Percentiles rank a stretch among this genome's conserved stretches.
phyloP scores from a whole-genome alignment of 2,113 vertebrate genomes.

The Chionomys nivalis region DNA sequence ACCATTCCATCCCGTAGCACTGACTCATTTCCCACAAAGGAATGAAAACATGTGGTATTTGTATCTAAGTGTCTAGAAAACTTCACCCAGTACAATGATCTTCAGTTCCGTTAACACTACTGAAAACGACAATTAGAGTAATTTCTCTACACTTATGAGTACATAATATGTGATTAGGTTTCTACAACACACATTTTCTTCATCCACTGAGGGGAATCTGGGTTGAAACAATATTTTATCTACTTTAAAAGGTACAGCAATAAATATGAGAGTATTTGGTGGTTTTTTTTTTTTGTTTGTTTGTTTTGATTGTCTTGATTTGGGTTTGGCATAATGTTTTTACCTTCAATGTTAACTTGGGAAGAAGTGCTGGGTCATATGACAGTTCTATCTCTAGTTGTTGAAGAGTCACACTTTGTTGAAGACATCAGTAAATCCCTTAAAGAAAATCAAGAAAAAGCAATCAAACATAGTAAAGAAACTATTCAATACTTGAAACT shows the following conservation, averaged over 20 bases:
- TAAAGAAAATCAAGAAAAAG: too few relatives aligned
- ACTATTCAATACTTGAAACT: too few relatives aligned
- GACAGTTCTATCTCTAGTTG: neutral
- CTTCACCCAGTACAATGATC: neutral
- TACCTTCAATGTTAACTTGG: too few relatives aligned
- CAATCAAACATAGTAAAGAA: too few relatives aligned
- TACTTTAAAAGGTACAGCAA: neutral
- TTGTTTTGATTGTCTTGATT: too few relatives aligned
- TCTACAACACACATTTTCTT: neutral
- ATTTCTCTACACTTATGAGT: neutral
- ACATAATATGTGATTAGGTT: neutral
- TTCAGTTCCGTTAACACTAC: neutral
- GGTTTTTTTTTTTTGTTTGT: too few relatives aligned
- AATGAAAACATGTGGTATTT: neutral
- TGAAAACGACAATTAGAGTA: neutral
- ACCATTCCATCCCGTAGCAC: neutral
- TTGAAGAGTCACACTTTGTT: neutral
- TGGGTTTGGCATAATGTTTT: neutral
- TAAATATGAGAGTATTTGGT: too few relatives aligned
- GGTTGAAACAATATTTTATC: neutral
- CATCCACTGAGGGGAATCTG: neutral
- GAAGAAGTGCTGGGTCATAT: neutral
- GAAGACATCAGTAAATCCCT: too few relatives aligned
- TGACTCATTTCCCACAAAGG: neutral
- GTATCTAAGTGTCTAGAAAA: neutral